These are phyloP conservation scores for Adineta ricciae DNA, from an alignment of 2,888 invertebrate genomes.

Conservation along the genomic window DNA sequence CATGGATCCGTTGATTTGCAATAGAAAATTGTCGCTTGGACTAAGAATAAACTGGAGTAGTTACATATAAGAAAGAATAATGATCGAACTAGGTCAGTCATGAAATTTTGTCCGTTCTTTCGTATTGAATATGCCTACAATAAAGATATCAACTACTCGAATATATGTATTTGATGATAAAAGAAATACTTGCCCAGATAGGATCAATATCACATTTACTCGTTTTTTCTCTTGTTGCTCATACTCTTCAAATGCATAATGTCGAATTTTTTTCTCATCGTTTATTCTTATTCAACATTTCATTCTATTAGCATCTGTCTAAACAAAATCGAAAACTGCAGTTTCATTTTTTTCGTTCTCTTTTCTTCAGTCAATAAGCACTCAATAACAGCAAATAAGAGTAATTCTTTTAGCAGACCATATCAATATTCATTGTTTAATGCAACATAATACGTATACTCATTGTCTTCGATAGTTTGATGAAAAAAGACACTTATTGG, in stretches of 20 bases:
- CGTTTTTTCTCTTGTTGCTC: background rate
- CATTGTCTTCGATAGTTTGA: too few species aligned
- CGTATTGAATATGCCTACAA: background rate
- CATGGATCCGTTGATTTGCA: background rate
- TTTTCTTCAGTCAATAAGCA: too few species aligned
- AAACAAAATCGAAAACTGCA: too few species aligned
- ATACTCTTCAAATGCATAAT: background rate
- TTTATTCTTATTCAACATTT: background rate
- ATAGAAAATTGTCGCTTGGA: background rate
- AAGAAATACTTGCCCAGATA: background rate
- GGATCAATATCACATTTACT: background rate
- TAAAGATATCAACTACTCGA: background rate
- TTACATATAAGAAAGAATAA: background rate
- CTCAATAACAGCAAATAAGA: too few species aligned
- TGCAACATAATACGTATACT: too few species aligned
- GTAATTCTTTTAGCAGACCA: too few species aligned
- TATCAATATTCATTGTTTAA: too few species aligned
- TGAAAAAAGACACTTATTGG: too few species aligned
- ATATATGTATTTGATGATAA: background rate
- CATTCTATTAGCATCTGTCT: background rate
- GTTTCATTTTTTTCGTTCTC: too few species aligned
- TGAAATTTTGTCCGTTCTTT: background rate
- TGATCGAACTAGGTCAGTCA: background rate
- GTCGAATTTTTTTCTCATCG: background rate
- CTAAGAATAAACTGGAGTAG: background rate